phyloP scores from a whole-genome alignment of 2,113 vertebrate genomes.

The Tylochromis polylepis region DNA sequence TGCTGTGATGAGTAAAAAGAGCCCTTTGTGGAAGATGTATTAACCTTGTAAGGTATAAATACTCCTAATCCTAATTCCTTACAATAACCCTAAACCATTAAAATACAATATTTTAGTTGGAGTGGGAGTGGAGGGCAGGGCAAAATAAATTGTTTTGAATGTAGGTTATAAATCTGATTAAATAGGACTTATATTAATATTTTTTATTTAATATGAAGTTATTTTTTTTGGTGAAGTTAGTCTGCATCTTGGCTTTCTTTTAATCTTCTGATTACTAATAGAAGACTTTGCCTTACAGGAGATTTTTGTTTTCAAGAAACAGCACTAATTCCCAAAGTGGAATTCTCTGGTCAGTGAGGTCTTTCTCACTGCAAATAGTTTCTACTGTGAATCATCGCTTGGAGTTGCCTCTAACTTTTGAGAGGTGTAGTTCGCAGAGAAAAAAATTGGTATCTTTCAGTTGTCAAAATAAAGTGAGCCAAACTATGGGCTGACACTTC shows the following conservation, averaged over 20 bases:
- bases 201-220: not conserved
- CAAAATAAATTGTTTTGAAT: not conserved
- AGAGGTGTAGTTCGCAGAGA: not conserved
- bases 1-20: not conserved
- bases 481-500: not conserved
- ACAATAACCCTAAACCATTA: not conserved
- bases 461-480: not conserved
- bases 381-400: not conserved
- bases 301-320: not conserved
- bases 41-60: not conserved
- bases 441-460: not conserved
- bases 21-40: not conserved
- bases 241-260: not conserved
- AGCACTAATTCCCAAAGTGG: not conserved
- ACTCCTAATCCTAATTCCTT: not conserved
- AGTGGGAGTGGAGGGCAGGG: not conserved
- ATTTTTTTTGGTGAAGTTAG: not conserved
- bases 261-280: not conserved
- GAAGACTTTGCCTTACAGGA: not conserved
- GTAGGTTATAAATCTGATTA: not conserved
- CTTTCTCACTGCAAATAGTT: not conserved
- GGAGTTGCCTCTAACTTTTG: not conserved
- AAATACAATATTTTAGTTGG: not conserved
- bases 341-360: not conserved
- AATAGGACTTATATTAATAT: not conserved